phyloP scores from a whole-genome alignment of 2,113 vertebrate genomes.

The Chloropsis cyanopogon region DNA sequence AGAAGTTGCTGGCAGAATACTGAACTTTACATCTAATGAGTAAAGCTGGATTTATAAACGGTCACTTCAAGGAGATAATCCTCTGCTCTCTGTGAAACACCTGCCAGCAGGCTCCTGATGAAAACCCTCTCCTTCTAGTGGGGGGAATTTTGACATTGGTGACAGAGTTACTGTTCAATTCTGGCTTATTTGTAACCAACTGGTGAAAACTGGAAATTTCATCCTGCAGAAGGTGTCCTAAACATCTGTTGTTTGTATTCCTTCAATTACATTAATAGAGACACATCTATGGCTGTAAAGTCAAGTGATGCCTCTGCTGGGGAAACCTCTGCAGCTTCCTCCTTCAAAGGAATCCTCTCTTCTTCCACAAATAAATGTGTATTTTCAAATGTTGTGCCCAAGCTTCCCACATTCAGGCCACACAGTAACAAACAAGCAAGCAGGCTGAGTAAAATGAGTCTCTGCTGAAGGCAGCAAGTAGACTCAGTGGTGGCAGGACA shows the following conservation, averaged over 20 bases:
- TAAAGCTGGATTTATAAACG: not conserved
- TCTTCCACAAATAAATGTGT: not conserved
- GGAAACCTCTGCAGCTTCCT: not conserved
- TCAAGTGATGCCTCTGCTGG: not conserved
- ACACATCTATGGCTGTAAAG: not conserved
- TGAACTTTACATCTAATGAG: conserved; percentile 24
- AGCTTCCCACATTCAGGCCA: not conserved
- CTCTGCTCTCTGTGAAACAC: not conserved
- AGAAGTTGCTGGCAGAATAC: conserved; percentile 3
- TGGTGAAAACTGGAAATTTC: not conserved
- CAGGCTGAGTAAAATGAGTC: not conserved
- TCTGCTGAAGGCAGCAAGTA: not conserved
- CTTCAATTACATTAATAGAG: not conserved
- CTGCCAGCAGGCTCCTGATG: not conserved
- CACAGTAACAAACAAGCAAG: not conserved
- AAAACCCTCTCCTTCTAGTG: not conserved
- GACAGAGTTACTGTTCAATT: not conserved
- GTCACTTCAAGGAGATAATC: not conserved
- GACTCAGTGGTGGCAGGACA: not conserved
- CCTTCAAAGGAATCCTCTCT: not conserved
- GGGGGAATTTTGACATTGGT: not conserved
- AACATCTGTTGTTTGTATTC: not conserved
- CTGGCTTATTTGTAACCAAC: not conserved
- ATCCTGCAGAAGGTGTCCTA: not conserved
- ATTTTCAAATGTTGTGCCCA: not conserved